These are phyloP conservation scores for Danaus chrysippus DNA, from an alignment of 2,888 invertebrate genomes.

Conservation along the genomic window DNA sequence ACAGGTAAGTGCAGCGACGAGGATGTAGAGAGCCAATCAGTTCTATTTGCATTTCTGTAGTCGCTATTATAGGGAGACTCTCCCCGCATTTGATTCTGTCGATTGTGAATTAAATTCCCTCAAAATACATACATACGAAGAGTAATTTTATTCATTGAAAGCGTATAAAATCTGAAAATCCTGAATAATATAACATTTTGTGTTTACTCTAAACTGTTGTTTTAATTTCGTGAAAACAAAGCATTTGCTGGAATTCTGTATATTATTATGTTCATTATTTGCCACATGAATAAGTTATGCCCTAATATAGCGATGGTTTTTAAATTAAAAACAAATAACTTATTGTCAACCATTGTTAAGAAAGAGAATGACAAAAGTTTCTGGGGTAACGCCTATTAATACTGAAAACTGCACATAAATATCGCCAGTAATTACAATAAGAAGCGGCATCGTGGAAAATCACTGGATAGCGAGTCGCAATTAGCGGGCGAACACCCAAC, in stretches of 20 bases:
- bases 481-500: conserved; percentile 72
- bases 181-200: conserved; percentile 46
- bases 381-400: conserved; percentile 32
- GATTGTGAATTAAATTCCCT: conserved; percentile 47
- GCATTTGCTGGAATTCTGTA: conserved; percentile 39
- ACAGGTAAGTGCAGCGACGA: conserved; percentile 39
- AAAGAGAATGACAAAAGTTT: conserved; percentile 31
- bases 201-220: conserved; percentile 48
- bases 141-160: conserved; percentile 41
- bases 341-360: conserved; percentile 27
- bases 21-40: conserved; percentile 49
- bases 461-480: conserved; percentile 68
- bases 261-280: conserved; percentile 35
- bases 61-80: conserved; percentile 50
- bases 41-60: conserved; percentile 59
- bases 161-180: conserved; percentile 41
- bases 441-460: conserved; percentile 65
- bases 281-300: conserved; percentile 31
- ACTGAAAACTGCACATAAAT: conserved; percentile 40
- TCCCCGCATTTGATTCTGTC: conserved; percentile 35
- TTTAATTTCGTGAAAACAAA: conserved; percentile 43
- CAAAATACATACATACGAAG: conserved; percentile 45
- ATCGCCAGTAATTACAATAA: conserved; percentile 41
- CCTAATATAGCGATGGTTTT: conserved; percentile 25
- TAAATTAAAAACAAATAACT: conserved; percentile 25